Base-by-base conservation (phyloP, 2,888 invertebrate species). In the Didymodactylos carnosus region DNA sequence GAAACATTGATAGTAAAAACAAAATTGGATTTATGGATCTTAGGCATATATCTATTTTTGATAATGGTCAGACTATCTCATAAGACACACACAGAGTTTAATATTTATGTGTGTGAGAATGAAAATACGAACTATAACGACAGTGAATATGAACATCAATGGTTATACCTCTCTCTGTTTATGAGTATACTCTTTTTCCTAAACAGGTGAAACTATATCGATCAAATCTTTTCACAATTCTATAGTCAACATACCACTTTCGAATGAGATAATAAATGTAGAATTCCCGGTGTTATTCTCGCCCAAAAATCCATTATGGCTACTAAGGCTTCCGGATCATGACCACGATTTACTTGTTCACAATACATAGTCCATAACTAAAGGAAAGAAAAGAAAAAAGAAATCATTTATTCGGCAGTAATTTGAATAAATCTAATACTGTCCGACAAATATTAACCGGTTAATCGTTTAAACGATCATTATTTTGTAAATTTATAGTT, bases 231-330 rank as follows among this genome's bases (percentile, higher is more conserved):
- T n/a, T n/a, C n/a, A n/a, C n/a, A n/a, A n/a, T n/a, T n/a, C n/a
- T n/a, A n/a, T n/a, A n/a, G n/a, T 41, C n/a, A 39, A 84, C 88
- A 86, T 79, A 92, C 91, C 83, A 91, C 88, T 87, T 91, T 94
- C 16, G 94, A 91, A 80, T 91, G 90, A 19, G 91, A 89, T 46
- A 97, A 89, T 75, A 98, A 86, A 82, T 95, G 93, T 76, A 98
- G 86, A 75, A 98, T 89, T 76, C 91, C 91, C 0, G 97, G 97
- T 49, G 97, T 95, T 10, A 98, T 91, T 84, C 95, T 91, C 72
- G 92, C 91, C 98, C 98, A 98, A 87, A 98, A 98, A 85, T 97
- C 95, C 78, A 94, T 88, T 73, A 97, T 87, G 77, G 92, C 90
- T 77, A 80, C 78, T 7, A 82, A 80, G 29, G 82, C 82, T 25